A percentile compares a stretch with the other conserved stretches of the same genome.
Conservation (phyloP, 2,797 vertebrate genomes). For the Saxicola maurus region DNA sequence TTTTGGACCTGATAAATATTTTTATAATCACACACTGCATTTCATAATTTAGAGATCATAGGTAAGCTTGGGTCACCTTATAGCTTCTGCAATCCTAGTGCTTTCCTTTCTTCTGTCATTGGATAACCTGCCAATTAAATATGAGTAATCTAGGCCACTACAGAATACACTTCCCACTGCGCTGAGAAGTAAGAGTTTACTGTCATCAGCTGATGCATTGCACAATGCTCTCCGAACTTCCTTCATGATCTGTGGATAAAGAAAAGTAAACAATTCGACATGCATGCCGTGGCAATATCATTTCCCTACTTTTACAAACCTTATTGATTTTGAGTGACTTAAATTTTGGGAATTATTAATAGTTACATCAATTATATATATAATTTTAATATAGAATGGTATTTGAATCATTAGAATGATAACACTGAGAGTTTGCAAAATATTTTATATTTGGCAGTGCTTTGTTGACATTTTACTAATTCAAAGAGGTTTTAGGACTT, state of each 20-base stretch:
- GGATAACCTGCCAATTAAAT: conserved; percentile 93
- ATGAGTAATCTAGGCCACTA: conserved; percentile 94
- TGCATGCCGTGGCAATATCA: conserved; percentile 51
- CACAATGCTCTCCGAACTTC: conserved; percentile 92
- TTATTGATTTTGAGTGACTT: conserved; percentile 34
- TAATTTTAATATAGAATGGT: neutral
- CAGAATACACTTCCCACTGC: conserved; percentile 95
- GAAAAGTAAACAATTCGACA: conserved; percentile 50
- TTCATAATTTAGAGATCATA: conserved; percentile 59
- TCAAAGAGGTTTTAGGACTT: neutral
- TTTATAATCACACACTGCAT: conserved; percentile 55
- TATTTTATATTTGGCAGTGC: neutral
- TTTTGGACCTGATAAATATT: conserved; percentile 51
- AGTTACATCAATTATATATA: conserved; percentile 18
- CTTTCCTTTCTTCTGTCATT: conserved; percentile 96
- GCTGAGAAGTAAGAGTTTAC: conserved; percentile 92
- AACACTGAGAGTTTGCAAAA: conserved; percentile 1
- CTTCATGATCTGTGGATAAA: conserved; percentile 90
- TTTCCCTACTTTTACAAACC: conserved; percentile 58
- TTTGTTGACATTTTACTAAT: neutral
- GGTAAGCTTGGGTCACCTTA: conserved; percentile 80
- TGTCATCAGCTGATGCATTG: conserved; percentile 92
- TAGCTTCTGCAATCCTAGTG: conserved; percentile 91
- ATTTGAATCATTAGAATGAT: neutral
- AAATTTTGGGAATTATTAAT: conserved; percentile 13